Conservation (phyloP, 2,797 vertebrate species). For the Coreius guichenoti region DNA sequence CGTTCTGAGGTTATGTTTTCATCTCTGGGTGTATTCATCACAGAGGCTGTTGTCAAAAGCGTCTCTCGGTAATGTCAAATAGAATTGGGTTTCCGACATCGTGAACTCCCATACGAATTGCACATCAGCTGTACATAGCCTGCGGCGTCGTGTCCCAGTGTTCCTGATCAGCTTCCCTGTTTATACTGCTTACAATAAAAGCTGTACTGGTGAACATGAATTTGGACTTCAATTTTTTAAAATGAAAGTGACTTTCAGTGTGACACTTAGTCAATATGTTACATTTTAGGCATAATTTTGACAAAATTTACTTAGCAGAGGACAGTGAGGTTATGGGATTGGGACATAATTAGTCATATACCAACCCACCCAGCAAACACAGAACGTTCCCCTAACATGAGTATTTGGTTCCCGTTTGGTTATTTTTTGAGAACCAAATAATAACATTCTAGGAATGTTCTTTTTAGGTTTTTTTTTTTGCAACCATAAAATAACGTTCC, state of each 20-base stretch:
- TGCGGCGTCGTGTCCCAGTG: not conserved
- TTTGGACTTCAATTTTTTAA: not conserved
- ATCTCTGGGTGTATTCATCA: constrained; percentile 17
- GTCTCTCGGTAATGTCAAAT: not conserved
- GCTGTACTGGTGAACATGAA: constrained; percentile 3
- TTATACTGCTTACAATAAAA: not conserved
- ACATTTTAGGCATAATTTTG: not conserved
- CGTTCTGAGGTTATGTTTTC: constrained; percentile 10
- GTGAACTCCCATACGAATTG: not conserved
- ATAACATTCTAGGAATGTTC: too few species aligned
- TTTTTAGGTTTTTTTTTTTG: too few species aligned
- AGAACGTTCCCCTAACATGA: too few species aligned
- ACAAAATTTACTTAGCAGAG: not conserved
- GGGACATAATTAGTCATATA: too few species aligned
- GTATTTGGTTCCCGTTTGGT: too few species aligned
- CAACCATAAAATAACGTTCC: too few species aligned
- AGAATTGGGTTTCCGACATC: constrained; percentile 3
- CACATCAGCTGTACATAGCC: not conserved
- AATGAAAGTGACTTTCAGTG: not conserved
- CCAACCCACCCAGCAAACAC: too few species aligned
- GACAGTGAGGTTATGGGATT: not conserved
- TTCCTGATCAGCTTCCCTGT: constrained; percentile 5
- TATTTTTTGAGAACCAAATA: too few species aligned
- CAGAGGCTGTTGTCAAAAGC: constrained; percentile 22
- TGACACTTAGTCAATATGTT: not conserved